Evolutionary conservation across 2,888 invertebrate species (phyloP).

Genomic region (Drosophila mayaguana): DNA sequence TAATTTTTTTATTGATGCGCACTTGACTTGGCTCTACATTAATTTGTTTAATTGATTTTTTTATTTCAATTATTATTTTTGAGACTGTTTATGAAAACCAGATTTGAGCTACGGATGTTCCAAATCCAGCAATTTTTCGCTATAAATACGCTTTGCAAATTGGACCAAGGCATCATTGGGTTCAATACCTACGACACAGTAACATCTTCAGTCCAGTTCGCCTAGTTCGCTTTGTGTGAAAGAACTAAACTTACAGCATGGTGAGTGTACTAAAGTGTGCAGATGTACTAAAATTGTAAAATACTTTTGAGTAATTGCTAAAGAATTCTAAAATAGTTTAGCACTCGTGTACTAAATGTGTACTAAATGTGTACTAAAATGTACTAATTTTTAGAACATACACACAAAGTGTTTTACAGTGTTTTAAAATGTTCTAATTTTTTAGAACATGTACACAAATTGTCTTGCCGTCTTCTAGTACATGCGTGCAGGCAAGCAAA

Average conservation of each 20-base stretch:
- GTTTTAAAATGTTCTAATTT: not conserved
- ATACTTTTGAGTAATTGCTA: too few species aligned
- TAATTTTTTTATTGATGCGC: constrained; percentile 52
- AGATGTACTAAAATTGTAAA: not conserved
- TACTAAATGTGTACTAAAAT: not conserved
- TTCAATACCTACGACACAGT: constrained; percentile 72
- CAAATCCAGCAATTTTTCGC: constrained; percentile 28
- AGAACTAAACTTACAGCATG: constrained; percentile 63
- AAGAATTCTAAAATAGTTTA: not conserved
- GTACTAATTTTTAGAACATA: not conserved
- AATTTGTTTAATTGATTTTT: constrained; percentile 24
- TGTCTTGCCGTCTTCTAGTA: not conserved
- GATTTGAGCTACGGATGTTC: constrained; percentile 36
- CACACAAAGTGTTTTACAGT: not conserved
- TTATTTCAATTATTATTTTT: constrained; percentile 14
- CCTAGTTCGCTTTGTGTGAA: constrained; percentile 35
- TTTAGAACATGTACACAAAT: not conserved
- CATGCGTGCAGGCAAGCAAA: not conserved
- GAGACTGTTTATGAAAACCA: constrained; percentile 53
- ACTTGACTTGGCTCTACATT: constrained; percentile 53
- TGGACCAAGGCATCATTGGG: constrained; percentile 76
- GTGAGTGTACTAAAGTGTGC: constrained; percentile 58
- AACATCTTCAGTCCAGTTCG: constrained; percentile 64
- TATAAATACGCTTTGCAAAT: constrained; percentile 76
- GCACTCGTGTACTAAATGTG: not conserved